phyloP scores from a whole-genome alignment of 1,140 invertebrate species.

The Zophobas morio region DNA sequence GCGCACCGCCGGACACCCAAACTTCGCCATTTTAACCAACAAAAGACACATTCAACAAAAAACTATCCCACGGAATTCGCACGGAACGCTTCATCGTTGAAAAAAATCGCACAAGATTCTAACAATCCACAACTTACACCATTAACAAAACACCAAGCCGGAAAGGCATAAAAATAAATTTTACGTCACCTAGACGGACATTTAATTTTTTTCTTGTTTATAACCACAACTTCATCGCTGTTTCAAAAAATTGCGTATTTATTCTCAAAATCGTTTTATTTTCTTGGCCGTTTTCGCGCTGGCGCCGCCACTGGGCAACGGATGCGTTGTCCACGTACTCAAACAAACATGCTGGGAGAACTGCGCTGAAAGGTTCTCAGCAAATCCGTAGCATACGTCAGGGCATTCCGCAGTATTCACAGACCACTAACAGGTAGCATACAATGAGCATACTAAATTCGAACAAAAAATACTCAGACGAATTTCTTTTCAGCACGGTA shows the following conservation, averaged over 20 bases:
- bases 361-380: slow-evolving; percentile 60
- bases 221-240: too few relatives aligned
- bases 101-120: too few relatives aligned
- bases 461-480: slow-evolving; percentile 55
- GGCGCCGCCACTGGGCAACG: slow-evolving; percentile 54
- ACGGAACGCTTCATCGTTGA: too few relatives aligned
- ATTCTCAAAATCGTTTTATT: too few relatives aligned
- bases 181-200: too few relatives aligned
- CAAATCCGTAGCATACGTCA: slow-evolving; percentile 61
- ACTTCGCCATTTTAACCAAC: slow-evolving; percentile 13
- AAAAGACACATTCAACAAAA: slow-evolving; percentile 6
- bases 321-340: slow-evolving; percentile 61
- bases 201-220: too few relatives aligned
- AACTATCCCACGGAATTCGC: neutral
- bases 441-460: slow-evolving; percentile 58
- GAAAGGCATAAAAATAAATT: too few relatives aligned
- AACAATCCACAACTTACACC: too few relatives aligned
- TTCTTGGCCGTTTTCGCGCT: neutral
- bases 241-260: too few relatives aligned
- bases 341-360: slow-evolving; percentile 62
- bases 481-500: slow-evolving; percentile 41
- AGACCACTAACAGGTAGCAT: slow-evolving; percentile 59
- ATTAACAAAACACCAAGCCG: too few relatives aligned
- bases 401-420: slow-evolving; percentile 59
- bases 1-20: slow-evolving; percentile 8